Percentiles rank a stretch among this genome's conserved stretches.
These are phyloP conservation scores for Enteromius thamalakanensis DNA, from an alignment of 2,797 vertebrate species.

Conservation along the genomic window DNA sequence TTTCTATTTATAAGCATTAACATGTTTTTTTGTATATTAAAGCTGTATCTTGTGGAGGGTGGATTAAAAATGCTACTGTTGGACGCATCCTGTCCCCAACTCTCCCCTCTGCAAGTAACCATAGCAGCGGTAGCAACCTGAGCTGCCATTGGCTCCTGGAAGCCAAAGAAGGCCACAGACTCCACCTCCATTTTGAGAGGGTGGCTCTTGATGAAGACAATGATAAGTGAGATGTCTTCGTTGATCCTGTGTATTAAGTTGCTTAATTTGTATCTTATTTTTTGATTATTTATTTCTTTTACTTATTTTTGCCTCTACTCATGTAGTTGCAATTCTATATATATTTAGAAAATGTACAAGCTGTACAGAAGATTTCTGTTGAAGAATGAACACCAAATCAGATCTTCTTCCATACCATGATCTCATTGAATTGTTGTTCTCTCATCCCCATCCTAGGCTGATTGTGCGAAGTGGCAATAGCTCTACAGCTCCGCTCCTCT, in stretches of 20 bases:
- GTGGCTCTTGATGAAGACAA: conserved; percentile 90
- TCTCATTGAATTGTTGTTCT: neutral
- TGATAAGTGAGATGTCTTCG: conserved; percentile 79
- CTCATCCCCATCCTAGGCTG: conserved; percentile 72
- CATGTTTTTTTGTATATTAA: conserved; percentile 9
- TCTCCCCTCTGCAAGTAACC: conserved; percentile 78
- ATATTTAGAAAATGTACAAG: neutral
- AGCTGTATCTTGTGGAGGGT: conserved; percentile 88
- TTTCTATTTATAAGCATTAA: neutral
- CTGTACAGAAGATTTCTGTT: neutral
- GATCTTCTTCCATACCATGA: neutral
- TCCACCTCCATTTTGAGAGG: conserved; percentile 92
- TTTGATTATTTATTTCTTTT: neutral
- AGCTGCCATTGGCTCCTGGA: conserved; percentile 93
- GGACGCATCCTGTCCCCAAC: conserved; percentile 88
- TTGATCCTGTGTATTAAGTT: neutral
- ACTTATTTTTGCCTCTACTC: neutral
- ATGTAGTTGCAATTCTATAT: neutral
- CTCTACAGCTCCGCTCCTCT: conserved; percentile 82
- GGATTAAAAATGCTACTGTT: conserved; percentile 87
- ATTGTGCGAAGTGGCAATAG: conserved; percentile 88
- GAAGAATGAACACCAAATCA: neutral
- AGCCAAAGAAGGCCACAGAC: conserved; percentile 86
- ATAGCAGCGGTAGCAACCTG: conserved; percentile 84
- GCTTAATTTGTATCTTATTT: neutral